Evolutionary conservation across 2,888 invertebrate species (phyloP), one percentile per base, ranked within the genome.

Genomic region (Megalurothrips usitatus): DNA sequence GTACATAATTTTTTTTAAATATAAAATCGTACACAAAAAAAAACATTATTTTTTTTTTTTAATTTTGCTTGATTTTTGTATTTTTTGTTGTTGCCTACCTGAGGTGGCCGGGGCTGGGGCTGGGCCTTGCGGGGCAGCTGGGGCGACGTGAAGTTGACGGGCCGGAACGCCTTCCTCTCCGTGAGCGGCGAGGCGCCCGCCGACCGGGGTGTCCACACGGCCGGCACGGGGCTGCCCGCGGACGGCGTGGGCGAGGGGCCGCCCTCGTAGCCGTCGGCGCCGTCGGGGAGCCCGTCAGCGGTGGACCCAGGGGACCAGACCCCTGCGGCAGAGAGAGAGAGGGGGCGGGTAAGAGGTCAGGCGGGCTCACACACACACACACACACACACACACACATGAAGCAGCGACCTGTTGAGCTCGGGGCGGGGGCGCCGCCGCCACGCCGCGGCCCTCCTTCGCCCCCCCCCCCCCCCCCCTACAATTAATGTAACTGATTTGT

Each of bases 131-230:
- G 89, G 81, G 89, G 87, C 84, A 92, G 87, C 81, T 90, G 89
- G 79, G 93, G 93, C 81, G 93, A 92, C 85, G 93, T 92, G 85
- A 93, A 94, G 84, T 89, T 92, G 79, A 96, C 93, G 9, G 96
- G 94, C 83, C 93, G 91, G 89, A 95, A 96, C 86, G 92, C 91
- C 87, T 94, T 95, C 84, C 94, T 90, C 84, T 93, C 92, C 48
- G 91, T 88, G 81, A 90, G 90, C 75, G 95, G 95, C 85, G 94
- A 94, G 58, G 94, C 90, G 83, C 90, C 91, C 79, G 92, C 91
- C 85, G 90, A 90, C 84, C 91, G 90, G 17, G 96, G 95, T 48
- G 92, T 92, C 96, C 96, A 96, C 84, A 95, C 89, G 28, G 94
- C 92, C 79, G 91, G 91, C 81, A 92, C 89, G 81, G 68, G 68